phyloP scores from a whole-genome alignment of 1,140 invertebrate genomes.

The Lepeophtheirus salmonis region DNA sequence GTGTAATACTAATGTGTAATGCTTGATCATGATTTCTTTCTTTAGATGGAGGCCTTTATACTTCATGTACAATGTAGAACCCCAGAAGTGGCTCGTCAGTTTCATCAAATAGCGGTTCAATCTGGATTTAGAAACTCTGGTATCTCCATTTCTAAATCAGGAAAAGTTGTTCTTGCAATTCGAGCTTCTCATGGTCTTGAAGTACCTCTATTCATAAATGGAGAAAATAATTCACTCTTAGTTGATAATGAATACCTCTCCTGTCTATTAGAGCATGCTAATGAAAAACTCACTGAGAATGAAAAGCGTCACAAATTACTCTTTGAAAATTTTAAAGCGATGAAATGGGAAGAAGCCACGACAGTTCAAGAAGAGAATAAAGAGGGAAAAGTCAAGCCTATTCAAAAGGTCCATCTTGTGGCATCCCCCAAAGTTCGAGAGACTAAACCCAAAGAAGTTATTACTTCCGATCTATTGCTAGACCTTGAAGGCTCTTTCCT shows the following conservation, averaged over 20 bases:
- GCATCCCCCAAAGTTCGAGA: background rate
- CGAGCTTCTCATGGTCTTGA: constrained; percentile 4
- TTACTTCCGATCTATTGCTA: background rate
- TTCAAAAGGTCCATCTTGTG: background rate
- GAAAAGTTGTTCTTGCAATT: constrained; percentile 25
- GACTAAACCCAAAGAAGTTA: background rate
- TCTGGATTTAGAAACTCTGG: constrained; percentile 32
- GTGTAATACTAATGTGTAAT: too few relatives aligned
- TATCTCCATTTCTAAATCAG: constrained; percentile 28
- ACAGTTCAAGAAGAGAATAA: background rate
- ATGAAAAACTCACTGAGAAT: background rate
- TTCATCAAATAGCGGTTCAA: constrained; percentile 27
- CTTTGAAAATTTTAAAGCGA: background rate
- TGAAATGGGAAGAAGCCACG: too few relatives aligned
- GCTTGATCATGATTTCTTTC: too few relatives aligned
- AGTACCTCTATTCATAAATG: background rate
- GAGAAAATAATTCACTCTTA: background rate
- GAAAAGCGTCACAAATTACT: background rate
- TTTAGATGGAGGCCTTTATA: constrained; percentile 30
- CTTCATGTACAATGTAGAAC: constrained; percentile 29
- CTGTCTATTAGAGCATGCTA: background rate
- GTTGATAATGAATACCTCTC: background rate
- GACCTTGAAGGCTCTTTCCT: background rate
- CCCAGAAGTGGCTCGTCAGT: constrained; percentile 25
- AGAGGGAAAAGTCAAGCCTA: background rate